phyloP scores from a whole-genome alignment of 1,140 invertebrate species.

The Trissolcus basalis region DNA sequence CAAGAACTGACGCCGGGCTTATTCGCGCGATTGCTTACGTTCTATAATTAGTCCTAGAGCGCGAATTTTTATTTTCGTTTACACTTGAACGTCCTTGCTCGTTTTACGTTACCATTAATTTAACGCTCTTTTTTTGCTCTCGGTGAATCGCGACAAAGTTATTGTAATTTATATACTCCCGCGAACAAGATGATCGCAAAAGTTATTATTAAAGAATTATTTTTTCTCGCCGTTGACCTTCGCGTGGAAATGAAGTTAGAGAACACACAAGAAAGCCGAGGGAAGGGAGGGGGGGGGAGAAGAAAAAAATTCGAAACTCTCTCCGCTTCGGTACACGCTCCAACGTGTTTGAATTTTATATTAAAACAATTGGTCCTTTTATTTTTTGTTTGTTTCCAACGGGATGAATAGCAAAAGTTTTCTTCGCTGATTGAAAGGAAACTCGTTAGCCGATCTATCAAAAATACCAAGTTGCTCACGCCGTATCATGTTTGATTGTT shows the following conservation, averaged over 20 bases:
- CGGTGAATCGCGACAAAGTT: conserved; percentile 37
- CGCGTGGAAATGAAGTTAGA: conserved; percentile 12
- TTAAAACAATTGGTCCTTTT: too few relatives aligned
- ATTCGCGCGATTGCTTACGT: conserved; percentile 61
- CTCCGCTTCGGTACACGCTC: too few relatives aligned
- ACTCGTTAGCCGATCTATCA: conserved; percentile 39
- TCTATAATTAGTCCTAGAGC: conserved; percentile 73
- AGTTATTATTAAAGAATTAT: conserved; percentile 57
- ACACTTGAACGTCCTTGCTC: conserved; percentile 75
- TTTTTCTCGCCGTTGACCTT: conserved; percentile 56
- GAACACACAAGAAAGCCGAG: conserved; percentile 29
- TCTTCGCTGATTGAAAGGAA: conserved; percentile 20
- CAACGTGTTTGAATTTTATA: too few relatives aligned
- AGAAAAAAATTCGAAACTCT: too few relatives aligned
- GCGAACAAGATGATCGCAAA: conserved; percentile 42
- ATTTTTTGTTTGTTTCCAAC: too few relatives aligned
- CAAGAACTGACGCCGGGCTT: conserved; percentile 56
- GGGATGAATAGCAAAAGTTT: not conserved
- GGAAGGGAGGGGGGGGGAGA: too few relatives aligned
- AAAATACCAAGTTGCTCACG: conserved; percentile 42
- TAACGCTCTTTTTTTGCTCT: conserved; percentile 42
- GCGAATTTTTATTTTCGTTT: conserved; percentile 74
- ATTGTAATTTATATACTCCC: conserved; percentile 50
- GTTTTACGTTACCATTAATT: conserved; percentile 56
- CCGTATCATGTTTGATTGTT: conserved; percentile 45